Evolutionary conservation across 2,888 invertebrate species (phyloP), one percentile per base, ranked within the genome.

Genomic region (Alloplasta piceator): DNA sequence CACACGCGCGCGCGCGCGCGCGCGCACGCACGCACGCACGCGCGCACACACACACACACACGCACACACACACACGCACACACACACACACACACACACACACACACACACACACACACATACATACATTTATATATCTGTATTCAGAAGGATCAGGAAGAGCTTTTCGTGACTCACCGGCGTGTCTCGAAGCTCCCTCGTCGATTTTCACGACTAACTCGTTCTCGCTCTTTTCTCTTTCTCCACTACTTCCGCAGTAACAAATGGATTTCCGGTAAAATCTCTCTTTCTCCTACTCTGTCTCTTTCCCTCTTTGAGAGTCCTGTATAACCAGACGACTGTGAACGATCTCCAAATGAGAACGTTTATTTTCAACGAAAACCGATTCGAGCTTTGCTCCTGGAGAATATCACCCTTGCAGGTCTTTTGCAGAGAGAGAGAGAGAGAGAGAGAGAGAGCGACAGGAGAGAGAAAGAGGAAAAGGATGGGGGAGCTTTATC

Each of bases 151-250:
- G 67, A 73, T 61, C 67, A 56, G 68, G 12, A 73, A 78, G 67
- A 78, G 73, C 73, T 73, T 73, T 78, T 68, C 73, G 78, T 73
- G 67, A 67, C 73, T 78, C 73, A 73, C 67, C 63, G 55, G 26
- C 60, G 61, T 72, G 56, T 72, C 72, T 63, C 77, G 55, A 55
- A 66, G 72, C 72, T 61, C 73, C 64, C 70, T 63, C 46, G 67
- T 56, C 61, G 50, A 73, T 78, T 73, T 55, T 61, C 67, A 36
- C 56, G 38, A 52, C 10, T 14, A 43, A 10, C 16, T 16, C 52
- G 5, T 39, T 43, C 61, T 66, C 10, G 16, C 39, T 61, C 61
- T 12, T 12, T 9, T n/a, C 41, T 26, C 41, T 50, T 41, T 50
- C 26, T 38, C 10, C 38, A 55, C 55, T 58, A 41, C 58, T n/a